Percentiles rank a stretch among this genome's conserved stretches.
These are phyloP conservation scores for Nesoenas mayeri DNA, from an alignment of 2,113 vertebrate species.

Conservation along the genomic window DNA sequence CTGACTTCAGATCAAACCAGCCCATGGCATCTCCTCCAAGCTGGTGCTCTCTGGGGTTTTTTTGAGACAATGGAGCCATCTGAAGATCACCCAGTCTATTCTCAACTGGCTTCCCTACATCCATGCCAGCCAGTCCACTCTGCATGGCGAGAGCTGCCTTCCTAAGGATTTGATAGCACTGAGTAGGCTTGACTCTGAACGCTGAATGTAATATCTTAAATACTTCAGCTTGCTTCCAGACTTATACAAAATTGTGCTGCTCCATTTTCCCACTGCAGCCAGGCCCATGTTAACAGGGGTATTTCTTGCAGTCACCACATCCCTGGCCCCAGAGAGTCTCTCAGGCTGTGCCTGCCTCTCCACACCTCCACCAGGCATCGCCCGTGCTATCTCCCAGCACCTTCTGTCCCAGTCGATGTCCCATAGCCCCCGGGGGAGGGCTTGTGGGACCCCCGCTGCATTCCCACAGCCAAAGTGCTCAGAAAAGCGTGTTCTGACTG, in stretches of 20 bases:
- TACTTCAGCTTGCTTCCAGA: rapidly evolving
- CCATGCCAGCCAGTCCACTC: neutral
- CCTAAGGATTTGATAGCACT: neutral
- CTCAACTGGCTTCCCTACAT: neutral
- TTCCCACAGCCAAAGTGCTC: neutral
- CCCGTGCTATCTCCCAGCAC: neutral
- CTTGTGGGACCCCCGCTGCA: rapidly evolving
- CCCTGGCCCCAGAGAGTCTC: rapidly evolving
- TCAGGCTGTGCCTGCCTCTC: neutral
- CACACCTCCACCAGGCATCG: rapidly evolving
- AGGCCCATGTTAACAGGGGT: rapidly evolving
- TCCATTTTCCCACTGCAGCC: rapidly evolving
- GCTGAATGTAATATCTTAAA: neutral
- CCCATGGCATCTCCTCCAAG: neutral
- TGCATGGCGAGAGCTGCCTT: neutral
- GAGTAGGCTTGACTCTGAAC: neutral
- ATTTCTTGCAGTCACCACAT: rapidly evolving
- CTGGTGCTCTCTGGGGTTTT: neutral
- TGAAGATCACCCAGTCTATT: neutral
- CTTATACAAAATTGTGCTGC: neutral
- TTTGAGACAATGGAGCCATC: neutral
- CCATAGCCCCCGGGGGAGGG: rapidly evolving
- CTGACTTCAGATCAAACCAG: neutral
- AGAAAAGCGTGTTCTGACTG: neutral
- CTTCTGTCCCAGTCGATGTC: rapidly evolving